Evolutionary conservation across 1,140 invertebrate species (phyloP).

Genomic region (Drosophila ironensis): DNA sequence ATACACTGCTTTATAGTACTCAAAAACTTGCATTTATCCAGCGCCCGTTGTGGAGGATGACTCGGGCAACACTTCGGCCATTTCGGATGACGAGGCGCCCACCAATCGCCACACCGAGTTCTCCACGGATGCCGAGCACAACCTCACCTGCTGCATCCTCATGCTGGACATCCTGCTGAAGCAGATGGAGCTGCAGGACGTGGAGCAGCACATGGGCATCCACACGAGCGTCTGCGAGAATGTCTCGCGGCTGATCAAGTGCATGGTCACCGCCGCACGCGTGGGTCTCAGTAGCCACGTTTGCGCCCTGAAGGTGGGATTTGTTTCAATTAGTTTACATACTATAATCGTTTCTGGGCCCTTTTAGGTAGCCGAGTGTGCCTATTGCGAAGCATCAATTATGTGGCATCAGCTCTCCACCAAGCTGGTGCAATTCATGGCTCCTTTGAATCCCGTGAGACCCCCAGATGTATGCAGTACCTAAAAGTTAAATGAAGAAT

Average conservation of each 20-base stretch:
- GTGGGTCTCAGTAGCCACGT: slow-evolving; percentile 88
- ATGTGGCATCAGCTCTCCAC: slow-evolving; percentile 96
- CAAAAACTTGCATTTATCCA: not conserved
- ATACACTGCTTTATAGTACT: not conserved
- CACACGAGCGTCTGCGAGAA: slow-evolving; percentile 89
- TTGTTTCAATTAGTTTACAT: too few species aligned
- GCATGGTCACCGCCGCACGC: slow-evolving; percentile 88
- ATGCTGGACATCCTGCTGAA: slow-evolving; percentile 98
- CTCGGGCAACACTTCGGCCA: slow-evolving; percentile 86
- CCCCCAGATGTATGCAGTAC: slow-evolving; percentile 88
- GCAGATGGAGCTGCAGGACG: slow-evolving; percentile 97
- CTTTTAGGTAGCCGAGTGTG: slow-evolving; percentile 87
- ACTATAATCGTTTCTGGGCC: too few species aligned
- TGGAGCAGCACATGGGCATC: slow-evolving; percentile 91
- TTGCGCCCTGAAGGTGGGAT: slow-evolving; percentile 84
- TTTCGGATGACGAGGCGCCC: slow-evolving; percentile 88
- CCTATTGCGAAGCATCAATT: slow-evolving; percentile 94
- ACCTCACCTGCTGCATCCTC: slow-evolving; percentile 95
- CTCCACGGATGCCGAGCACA: slow-evolving; percentile 87
- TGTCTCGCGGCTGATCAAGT: slow-evolving; percentile 90
- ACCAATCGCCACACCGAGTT: slow-evolving; percentile 85
- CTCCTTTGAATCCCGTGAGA: slow-evolving; percentile 87
- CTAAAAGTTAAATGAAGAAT: not conserved
- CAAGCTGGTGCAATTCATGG: slow-evolving; percentile 90
- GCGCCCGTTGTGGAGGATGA: slow-evolving; percentile 87